Conservation (phyloP, 2,888 invertebrate species). For the Hemithea aestivaria region DNA sequence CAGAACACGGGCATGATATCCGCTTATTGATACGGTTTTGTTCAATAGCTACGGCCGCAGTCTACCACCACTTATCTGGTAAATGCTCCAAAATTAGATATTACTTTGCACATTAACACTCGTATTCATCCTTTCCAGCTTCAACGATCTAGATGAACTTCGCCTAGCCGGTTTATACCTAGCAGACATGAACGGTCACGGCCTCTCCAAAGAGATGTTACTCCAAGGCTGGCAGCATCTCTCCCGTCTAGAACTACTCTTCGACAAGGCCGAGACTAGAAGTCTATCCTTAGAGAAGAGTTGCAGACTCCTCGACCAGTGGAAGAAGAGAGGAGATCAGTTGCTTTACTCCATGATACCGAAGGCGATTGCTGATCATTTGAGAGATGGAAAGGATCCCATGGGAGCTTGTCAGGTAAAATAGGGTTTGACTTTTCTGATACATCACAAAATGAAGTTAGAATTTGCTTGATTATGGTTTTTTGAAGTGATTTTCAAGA, state of each 20-base stretch:
- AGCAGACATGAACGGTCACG: conserved; percentile 92
- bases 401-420: conserved; percentile 87
- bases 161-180: conserved; percentile 87
- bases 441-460: too few species aligned
- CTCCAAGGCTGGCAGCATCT: conserved; percentile 92
- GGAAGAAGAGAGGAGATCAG: conserved; percentile 92
- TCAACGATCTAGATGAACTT: conserved; percentile 91
- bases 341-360: conserved; percentile 96
- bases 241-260: conserved; percentile 88
- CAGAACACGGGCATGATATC: too few species aligned
- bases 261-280: conserved; percentile 89
- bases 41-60: too few species aligned
- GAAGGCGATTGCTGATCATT: conserved; percentile 88
- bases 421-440: too few species aligned
- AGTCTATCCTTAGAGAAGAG: conserved; percentile 89
- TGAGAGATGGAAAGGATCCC: conserved; percentile 86
- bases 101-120: too few species aligned
- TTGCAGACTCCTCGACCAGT: conserved; percentile 86
- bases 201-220: conserved; percentile 89
- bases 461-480: too few species aligned
- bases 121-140: conserved; percentile 71
- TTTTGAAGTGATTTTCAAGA: too few species aligned
- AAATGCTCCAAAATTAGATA: too few species aligned
- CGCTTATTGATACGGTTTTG: too few species aligned
- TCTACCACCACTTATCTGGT: too few species aligned